Evolutionary conservation across 2,888 invertebrate genomes (phyloP).

Genomic region (Pristionchus arcanus): DNA sequence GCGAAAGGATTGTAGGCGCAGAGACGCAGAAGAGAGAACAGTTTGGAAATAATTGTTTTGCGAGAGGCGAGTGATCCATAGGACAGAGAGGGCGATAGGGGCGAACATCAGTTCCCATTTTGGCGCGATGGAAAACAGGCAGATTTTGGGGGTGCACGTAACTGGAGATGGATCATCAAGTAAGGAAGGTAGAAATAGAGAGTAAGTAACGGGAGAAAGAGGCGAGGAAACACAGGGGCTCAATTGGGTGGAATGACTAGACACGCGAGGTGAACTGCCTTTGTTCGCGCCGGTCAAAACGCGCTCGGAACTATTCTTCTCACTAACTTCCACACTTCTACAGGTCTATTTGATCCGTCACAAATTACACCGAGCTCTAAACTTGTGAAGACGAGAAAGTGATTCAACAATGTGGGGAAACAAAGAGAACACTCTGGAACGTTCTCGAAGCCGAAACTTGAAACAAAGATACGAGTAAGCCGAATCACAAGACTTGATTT

Average conservation of each 20-base stretch:
- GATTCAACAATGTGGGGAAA: not conserved
- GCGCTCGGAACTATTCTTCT: not conserved
- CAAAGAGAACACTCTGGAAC: not conserved
- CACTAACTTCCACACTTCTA: not conserved
- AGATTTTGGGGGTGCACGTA: not conserved
- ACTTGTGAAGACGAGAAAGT: not conserved
- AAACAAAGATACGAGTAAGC: not conserved
- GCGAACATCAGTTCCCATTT: slow-evolving; percentile 21
- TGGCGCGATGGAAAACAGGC: not conserved
- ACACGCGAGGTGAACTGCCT: slow-evolving; percentile 6
- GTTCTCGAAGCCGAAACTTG: not conserved
- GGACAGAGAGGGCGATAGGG: not conserved
- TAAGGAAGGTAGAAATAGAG: not conserved
- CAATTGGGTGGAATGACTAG: slow-evolving; percentile 47
- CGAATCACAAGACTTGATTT: not conserved
- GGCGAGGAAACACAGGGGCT: not conserved
- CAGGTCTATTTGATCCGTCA: not conserved
- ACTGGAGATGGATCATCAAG: not conserved
- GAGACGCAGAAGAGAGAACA: not conserved
- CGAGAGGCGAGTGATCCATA: not conserved
- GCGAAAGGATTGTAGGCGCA: not conserved
- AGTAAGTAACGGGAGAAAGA: not conserved
- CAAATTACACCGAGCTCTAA: not conserved
- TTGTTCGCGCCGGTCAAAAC: not conserved
- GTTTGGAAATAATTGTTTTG: slow-evolving; percentile 51